phyloP scores from a whole-genome alignment of 2,888 invertebrate species.

The Crocallis elinguaria region DNA sequence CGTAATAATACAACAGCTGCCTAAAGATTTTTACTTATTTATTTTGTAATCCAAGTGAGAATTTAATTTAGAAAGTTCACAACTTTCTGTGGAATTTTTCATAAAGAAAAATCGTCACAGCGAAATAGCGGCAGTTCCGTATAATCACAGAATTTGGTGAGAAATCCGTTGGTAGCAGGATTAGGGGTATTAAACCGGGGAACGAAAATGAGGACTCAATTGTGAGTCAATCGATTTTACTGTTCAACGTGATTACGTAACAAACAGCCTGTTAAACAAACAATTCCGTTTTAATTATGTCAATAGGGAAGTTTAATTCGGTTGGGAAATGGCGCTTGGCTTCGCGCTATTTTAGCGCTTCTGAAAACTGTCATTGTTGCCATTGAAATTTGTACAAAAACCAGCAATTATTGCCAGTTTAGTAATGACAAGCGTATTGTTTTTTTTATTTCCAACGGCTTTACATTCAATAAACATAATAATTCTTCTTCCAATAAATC shows the following conservation, averaged over 20 bases:
- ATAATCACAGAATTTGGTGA: constrained; percentile 49
- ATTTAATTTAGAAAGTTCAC: constrained; percentile 37
- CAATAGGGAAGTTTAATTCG: constrained; percentile 27
- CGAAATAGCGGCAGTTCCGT: constrained; percentile 42
- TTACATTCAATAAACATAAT: no score
- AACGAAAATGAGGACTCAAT: constrained; percentile 38
- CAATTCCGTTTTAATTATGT: constrained; percentile 39
- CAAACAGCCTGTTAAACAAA: constrained; percentile 41
- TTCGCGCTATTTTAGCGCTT: not conserved
- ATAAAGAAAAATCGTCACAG: constrained; percentile 26
- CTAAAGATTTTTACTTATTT: constrained; percentile 32
- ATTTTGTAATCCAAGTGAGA: constrained; percentile 32
- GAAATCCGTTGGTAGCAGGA: constrained; percentile 47
- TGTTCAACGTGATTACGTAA: constrained; percentile 42
- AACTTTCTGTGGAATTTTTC: constrained; percentile 28
- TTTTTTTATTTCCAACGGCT: no score
- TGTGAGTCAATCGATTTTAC: constrained; percentile 47
- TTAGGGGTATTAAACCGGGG: constrained; percentile 48
- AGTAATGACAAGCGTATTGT: not conserved
- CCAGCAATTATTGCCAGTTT: not conserved
- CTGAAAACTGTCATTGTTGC: not conserved
- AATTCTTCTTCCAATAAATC: no score
- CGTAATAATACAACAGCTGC: constrained; percentile 16
- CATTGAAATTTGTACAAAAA: not conserved
- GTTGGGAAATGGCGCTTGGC: constrained; percentile 15